Conservation (phyloP, 2,797 vertebrate species). For the Aulostomus chinensis region DNA sequence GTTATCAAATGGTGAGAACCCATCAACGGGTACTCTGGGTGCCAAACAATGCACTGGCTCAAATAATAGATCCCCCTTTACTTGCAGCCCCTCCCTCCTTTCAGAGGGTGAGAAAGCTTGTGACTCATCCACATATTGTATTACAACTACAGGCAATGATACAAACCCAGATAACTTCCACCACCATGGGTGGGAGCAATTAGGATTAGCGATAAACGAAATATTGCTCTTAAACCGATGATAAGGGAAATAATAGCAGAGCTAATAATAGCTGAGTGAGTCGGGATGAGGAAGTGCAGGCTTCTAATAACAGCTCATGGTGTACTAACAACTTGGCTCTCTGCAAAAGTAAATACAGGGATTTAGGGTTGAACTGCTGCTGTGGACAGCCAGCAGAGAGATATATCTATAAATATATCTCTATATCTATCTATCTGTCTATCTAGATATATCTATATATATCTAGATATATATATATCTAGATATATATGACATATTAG, state of each 20-base stretch:
- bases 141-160: conserved; percentile 59
- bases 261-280: conserved; percentile 70
- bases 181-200: conserved; percentile 57
- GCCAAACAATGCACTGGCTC: conserved; percentile 56
- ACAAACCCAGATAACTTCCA: conserved; percentile 54
- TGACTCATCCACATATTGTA: conserved; percentile 68
- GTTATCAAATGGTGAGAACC: conserved; percentile 54
- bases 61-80: conserved; percentile 51
- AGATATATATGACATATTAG: conserved; percentile 44
- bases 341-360: conserved; percentile 63
- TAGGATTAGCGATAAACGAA: conserved; percentile 65
- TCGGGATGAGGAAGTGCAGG: conserved; percentile 58
- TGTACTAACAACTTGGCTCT: conserved; percentile 68
- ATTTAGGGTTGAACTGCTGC: conserved; percentile 48
- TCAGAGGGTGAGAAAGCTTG: conserved; percentile 30
- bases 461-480: neutral
- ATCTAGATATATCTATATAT: neutral
- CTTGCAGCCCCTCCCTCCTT: conserved; percentile 14
- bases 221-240: conserved; percentile 62
- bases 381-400: conserved; percentile 49
- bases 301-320: conserved; percentile 69
- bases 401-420: too few relatives aligned
- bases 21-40: conserved; percentile 38
- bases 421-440: too few relatives aligned
- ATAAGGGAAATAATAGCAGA: conserved; percentile 71